These are phyloP conservation scores for Ectobius pallidus DNA, from an alignment of 2,888 invertebrate genomes.

Conservation along the genomic window DNA sequence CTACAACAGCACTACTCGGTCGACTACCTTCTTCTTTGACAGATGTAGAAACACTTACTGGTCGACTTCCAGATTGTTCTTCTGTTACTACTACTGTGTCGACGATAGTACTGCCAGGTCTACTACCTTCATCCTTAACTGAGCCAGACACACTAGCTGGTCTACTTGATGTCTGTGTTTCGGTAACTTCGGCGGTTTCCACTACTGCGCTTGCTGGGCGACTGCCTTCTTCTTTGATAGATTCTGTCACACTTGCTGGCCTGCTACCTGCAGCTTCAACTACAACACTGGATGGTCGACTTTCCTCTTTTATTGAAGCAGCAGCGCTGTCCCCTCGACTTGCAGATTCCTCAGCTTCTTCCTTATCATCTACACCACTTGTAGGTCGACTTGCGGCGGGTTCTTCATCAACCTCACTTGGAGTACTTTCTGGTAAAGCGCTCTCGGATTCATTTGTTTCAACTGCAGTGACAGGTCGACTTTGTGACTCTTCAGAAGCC, in stretches of 20 bases:
- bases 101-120: not conserved
- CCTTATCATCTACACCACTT: not conserved
- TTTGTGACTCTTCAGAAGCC: not conserved
- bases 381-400: not conserved
- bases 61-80: not conserved
- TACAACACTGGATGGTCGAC: not conserved
- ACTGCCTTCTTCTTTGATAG: constrained; percentile 1
- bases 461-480: not conserved
- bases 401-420: not conserved
- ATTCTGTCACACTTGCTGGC: not conserved
- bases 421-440: not conserved
- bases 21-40: constrained; percentile 7
- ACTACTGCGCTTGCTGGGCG: not conserved
- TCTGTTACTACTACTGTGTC: not conserved
- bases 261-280: not conserved
- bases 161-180: not conserved
- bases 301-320: constrained; percentile 2
- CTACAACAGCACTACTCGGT: not conserved
- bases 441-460: not conserved
- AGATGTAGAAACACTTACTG: not conserved
- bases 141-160: not conserved
- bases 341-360: not conserved
- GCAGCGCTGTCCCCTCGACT: not conserved
- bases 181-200: not conserved
- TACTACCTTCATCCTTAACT: not conserved